Evolutionary conservation across 2,113 vertebrate species (phyloP), one percentile per base, ranked within the genome.

Genomic region (Otus sunia): DNA sequence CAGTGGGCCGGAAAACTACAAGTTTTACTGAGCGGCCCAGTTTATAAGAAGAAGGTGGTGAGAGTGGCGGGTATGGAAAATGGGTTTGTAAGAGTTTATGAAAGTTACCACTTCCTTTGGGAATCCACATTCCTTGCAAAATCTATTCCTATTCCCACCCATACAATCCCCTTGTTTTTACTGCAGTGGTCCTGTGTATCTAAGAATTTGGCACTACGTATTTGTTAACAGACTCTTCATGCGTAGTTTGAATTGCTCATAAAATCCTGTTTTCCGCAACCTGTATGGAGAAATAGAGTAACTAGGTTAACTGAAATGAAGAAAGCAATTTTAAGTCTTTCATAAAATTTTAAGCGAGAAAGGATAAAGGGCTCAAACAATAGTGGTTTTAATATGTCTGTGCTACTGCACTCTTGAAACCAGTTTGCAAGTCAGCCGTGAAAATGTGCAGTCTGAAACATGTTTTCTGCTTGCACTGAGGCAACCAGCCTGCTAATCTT

Each of bases 71-170:
- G 85, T 73, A 89, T 55, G 84, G 84, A 90, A 94, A 96, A 97
- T 3, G 26, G 80, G 62, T 90, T 91, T 94, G 86, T 84, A 80
- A 86, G 77, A 76, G 50, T 69, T 91, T 95, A 59, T 83, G 77
- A 45, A 94, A 83, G 81, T 77, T 96, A 90, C 74, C 91, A 47
- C 89, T 97, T 95, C 94, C 80, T 95, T 58, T 96, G 74, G 66
- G 77, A 92, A 91, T 90, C 79, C 83, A 82, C 47, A 89, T 97
- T 91, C 89, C 86, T 92, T 81, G 71, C 88, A 94, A 95, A 94
- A 82, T 73, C 88, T 90, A 41, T 95, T 86, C 73, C 62, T 72
- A 39, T 91, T 96, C 84, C 63, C 86, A 91, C 69, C 36, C 88
- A 74, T 94, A 59, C 60, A 72, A 64, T 73, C 58, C 84, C 29